A percentile compares a stretch with the other conserved stretches of the same genome.
Conservation (phyloP, 2,888 invertebrate genomes). For the Ferrisia virgata region DNA sequence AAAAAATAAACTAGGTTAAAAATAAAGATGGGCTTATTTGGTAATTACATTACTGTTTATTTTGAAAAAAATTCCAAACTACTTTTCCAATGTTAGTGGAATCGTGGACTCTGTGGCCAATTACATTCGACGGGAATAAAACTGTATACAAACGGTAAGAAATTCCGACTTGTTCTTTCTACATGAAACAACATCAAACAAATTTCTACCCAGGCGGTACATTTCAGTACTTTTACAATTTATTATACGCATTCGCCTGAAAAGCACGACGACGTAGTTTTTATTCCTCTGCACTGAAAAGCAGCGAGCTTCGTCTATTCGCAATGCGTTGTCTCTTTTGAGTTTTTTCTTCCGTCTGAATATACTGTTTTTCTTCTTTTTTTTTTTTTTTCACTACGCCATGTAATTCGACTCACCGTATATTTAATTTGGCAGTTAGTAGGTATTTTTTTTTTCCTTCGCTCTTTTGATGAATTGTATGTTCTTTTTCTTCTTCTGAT, state of each 20-base stretch:
- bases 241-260: not conserved
- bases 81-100: too few species aligned
- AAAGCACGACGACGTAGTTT: not conserved
- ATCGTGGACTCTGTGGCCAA: not conserved
- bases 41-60: too few species aligned
- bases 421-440: not conserved
- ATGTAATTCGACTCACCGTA: not conserved
- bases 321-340: not conserved
- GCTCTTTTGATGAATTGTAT: not conserved
- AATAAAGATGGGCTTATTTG: too few species aligned
- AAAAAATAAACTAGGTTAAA: too few species aligned
- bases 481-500: too few species aligned
- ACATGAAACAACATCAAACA: slow-evolving; percentile 9
- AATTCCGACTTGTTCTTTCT: not conserved
- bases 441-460: not conserved
- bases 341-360: not conserved
- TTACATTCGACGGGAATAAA: slow-evolving; percentile 4
- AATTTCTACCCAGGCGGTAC: not conserved
- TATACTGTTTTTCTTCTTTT: too few species aligned
- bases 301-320: not conserved
- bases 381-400: not conserved
- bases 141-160: not conserved
- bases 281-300: not conserved
- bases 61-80: too few species aligned
- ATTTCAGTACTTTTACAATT: not conserved